Conservation (phyloP, 2,797 vertebrate genomes). For the Notolabrus celidotus region DNA sequence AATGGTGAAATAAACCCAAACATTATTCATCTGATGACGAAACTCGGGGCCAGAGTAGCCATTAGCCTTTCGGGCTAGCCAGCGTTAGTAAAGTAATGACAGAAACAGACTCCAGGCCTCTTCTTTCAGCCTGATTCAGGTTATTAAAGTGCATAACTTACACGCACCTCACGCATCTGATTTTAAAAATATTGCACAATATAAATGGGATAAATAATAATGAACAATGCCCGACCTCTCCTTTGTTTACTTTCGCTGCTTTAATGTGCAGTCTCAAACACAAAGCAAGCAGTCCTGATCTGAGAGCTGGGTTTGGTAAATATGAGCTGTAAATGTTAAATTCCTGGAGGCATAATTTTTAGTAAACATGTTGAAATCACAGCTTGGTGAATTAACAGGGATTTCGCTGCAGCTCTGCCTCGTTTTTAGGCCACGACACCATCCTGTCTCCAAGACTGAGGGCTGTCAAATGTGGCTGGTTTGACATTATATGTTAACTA, state of each 20-base stretch:
- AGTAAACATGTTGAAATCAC: neutral
- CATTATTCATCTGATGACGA: rapidly evolving
- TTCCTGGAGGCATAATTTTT: neutral
- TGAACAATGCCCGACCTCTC: neutral
- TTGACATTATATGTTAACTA: too few species aligned
- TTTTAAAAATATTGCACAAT: neutral
- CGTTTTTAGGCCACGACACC: conserved; percentile 39
- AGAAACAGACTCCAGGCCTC: conserved; percentile 35
- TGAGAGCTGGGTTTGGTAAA: neutral
- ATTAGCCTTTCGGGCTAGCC: conserved; percentile 68
- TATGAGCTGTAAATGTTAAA: neutral
- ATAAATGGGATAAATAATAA: too few species aligned
- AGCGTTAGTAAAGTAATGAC: conserved; percentile 28
- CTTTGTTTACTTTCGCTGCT: conserved; percentile 61
- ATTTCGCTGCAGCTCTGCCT: neutral
- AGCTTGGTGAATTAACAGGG: neutral
- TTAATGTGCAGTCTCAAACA: conserved; percentile 10
- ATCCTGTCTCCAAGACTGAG: conserved; percentile 6
- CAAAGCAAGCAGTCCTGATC: conserved; percentile 54
- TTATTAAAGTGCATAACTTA: rapidly evolving
- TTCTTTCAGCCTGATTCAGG: neutral
- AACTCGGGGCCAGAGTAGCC: conserved; percentile 42
- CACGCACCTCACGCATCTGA: rapidly evolving
- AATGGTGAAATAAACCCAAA: neutral
- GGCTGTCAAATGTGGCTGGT: too few species aligned